These are phyloP conservation scores for Rhingia campestris DNA, from an alignment of 2,888 invertebrate genomes.

Conservation along the genomic window DNA sequence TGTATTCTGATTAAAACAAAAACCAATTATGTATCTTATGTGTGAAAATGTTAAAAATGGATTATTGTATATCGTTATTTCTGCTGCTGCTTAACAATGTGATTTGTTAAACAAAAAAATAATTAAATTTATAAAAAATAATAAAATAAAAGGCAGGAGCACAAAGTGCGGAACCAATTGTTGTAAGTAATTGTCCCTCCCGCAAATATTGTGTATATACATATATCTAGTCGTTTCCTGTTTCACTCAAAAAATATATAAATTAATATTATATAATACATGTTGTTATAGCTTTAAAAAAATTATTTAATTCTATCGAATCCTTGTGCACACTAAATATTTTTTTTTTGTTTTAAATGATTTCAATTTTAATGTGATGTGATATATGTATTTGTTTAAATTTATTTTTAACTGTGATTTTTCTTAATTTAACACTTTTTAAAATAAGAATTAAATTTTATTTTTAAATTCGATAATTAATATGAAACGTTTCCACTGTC, in stretches of 20 bases:
- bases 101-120: constrained; percentile 75
- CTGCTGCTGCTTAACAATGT: constrained; percentile 73
- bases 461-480: background rate
- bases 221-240: constrained; percentile 22
- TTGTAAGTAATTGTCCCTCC: constrained; percentile 89
- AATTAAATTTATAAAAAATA: constrained; percentile 75
- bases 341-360: constrained; percentile 1
- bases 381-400: too few species aligned
- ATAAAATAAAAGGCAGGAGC: constrained; percentile 87
- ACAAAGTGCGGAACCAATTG: constrained; percentile 96
- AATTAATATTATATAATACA: constrained; percentile 1
- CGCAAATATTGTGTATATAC: constrained; percentile 53
- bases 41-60: constrained; percentile 69
- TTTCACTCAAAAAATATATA: constrained; percentile 37
- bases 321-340: constrained; percentile 12
- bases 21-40: constrained; percentile 49
- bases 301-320: background rate
- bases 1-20: constrained; percentile 26
- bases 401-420: background rate
- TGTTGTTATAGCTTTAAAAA: constrained; percentile 9
- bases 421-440: background rate
- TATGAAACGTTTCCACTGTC: background rate
- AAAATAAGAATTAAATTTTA: background rate
- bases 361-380: background rate
- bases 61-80: constrained; percentile 73